Evolutionary conservation across 2,113 vertebrate species (phyloP), one percentile per base, ranked within the genome.

Genomic region (Motacilla tschutschensis): DNA sequence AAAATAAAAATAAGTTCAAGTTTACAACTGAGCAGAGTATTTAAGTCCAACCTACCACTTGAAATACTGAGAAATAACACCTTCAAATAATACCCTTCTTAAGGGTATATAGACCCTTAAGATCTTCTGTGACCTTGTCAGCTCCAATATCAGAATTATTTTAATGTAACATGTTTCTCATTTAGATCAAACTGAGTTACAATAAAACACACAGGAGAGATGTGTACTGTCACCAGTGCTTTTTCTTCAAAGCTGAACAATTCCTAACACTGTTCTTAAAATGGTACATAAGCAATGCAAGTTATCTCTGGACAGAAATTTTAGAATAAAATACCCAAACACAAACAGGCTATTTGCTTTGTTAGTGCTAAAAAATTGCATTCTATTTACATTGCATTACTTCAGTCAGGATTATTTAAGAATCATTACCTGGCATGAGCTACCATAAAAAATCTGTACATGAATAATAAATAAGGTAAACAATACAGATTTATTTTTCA

Each of bases 401-500:
- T 78, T 85, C 55, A 74, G 29, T 40, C 50, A 12, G 11, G 26
- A 64, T 43, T 44, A 74, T n/a, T 74, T 69, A 58, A 79, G 35
- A 72, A 46, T 47, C 40, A 22, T 12, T 83, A 66, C 14, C 43
- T 78, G 33, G 38, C 26, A 83, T 8, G 12, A 75, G 47, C 29
- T 72, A 65, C 58, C 35, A 69, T 38, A 58, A 55, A 55, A 79
- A 78, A 28, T 58, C 25, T 7, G 40, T 26, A 72, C 15, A 43
- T 29, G 33, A 83, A 85, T 75, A 89, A 83, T 46, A 92, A 87
- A 67, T 14, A 78, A 74, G 44, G 46, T 78, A 87, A 93, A 93
- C 71, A 67, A 58, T n/a, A 50, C 50, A 69, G 50, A 87, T 88
- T 72, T 75, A 38, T 83, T 89, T 92, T 92, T 83, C 77, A 54